Percentiles rank a stretch among this genome's conserved stretches.
Conservation (phyloP, 92 coral and sea anemone species). For the Paragorgia papillata region DNA sequence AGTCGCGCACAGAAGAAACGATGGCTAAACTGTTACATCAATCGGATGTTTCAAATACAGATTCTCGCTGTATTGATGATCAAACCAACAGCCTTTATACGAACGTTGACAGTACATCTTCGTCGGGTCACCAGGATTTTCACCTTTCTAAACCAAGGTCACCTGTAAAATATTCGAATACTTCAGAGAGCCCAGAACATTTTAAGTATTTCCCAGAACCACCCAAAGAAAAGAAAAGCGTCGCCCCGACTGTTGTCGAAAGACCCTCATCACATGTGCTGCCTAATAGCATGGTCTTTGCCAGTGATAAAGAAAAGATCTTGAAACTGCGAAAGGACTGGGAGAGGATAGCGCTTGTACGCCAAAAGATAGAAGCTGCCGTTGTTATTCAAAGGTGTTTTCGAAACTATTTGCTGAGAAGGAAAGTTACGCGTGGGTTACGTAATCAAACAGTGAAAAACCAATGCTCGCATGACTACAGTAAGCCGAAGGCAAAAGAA, state of each 20-base stretch:
- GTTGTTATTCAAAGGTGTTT: conserved; percentile 73
- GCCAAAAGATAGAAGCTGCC: conserved; percentile 87
- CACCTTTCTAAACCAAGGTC: neutral
- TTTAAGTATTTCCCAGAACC: neutral
- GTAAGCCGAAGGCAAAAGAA: too few species aligned
- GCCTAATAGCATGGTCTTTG: conserved; percentile 16
- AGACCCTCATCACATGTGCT: conserved; percentile 35
- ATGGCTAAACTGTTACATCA: neutral
- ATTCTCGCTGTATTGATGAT: too few species aligned
- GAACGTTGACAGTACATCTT: too few species aligned
- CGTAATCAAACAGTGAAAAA: neutral
- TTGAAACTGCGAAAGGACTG: conserved; percentile 61
- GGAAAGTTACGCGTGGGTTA: neutral
- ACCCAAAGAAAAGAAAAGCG: neutral
- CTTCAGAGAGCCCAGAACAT: neutral
- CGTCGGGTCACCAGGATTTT: neutral
- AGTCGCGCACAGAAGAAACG: too few species aligned
- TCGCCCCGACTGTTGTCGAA: conserved; percentile 4
- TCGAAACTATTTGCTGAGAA: conserved; percentile 32
- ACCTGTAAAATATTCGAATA: neutral
- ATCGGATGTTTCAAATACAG: neutral
- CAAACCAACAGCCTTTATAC: too few species aligned
- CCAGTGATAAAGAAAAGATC: conserved; percentile 25
- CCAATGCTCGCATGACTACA: neutral
- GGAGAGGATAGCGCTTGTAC: conserved; percentile 72